Percentiles rank a stretch among this genome's conserved stretches.
Evolutionary conservation across 1,140 invertebrate species (phyloP).

Genomic region (Nasonia vitripennis): DNA sequence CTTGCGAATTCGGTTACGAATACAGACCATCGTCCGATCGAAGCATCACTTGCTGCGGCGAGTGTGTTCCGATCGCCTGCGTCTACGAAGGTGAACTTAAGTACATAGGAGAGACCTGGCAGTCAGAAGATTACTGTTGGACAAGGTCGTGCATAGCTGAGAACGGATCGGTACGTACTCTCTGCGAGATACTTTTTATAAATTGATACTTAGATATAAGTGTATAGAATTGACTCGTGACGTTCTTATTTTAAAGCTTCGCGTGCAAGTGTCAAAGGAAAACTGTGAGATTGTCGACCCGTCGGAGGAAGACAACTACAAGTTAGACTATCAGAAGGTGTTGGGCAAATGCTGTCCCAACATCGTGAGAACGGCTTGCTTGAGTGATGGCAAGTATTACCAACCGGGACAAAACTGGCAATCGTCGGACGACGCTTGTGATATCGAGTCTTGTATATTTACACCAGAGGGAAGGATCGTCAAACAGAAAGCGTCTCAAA

Average conservation of each 20-base stretch:
- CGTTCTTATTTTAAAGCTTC: conserved; percentile 64
- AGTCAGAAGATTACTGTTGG: conserved; percentile 78
- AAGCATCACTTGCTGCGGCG: conserved; percentile 79
- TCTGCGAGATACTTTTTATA: conserved; percentile 23
- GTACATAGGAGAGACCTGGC: conserved; percentile 76
- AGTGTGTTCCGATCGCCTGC: conserved; percentile 79
- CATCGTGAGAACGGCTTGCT: conserved; percentile 76
- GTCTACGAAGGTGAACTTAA: conserved; percentile 75
- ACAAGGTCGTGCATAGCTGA: conserved; percentile 76
- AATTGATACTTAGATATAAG: not conserved
- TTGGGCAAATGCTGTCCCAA: conserved; percentile 77
- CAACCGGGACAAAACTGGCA: conserved; percentile 77
- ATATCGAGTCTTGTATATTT: conserved; percentile 77
- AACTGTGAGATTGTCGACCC: conserved; percentile 70
- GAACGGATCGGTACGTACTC: conserved; percentile 75
- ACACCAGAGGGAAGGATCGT: conserved; percentile 72
- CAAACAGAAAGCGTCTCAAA: conserved; percentile 73
- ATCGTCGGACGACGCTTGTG: conserved; percentile 76
- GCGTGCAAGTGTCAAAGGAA: conserved; percentile 70
- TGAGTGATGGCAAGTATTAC: conserved; percentile 74
- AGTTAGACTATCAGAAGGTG: conserved; percentile 70
- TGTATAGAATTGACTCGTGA: not conserved
- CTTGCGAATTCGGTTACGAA: conserved; percentile 69
- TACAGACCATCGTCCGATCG: conserved; percentile 66
- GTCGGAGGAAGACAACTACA: conserved; percentile 71